These are phyloP conservation scores for Drosophila dives DNA, from an alignment of 2,888 invertebrate species.

Conservation along the genomic window DNA sequence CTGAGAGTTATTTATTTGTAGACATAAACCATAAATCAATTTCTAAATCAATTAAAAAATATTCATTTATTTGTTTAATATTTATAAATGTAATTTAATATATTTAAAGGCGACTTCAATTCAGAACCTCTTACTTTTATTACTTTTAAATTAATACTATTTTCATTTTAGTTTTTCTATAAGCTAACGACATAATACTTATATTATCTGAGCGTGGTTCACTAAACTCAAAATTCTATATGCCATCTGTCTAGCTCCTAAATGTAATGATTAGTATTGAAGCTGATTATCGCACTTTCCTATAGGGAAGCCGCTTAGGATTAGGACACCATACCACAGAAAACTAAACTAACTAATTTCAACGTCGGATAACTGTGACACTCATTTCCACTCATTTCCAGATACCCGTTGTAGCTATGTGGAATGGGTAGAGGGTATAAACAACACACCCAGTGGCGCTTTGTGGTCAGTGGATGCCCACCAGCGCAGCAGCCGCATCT, in stretches of 20 bases:
- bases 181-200: not conserved
- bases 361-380: not conserved
- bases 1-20: not conserved
- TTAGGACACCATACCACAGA: too few species aligned
- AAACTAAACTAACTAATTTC: not conserved
- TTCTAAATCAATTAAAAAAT: not conserved
- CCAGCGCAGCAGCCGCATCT: constrained; percentile 75
- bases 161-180: not conserved
- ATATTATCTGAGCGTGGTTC: too few species aligned
- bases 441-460: constrained; percentile 53
- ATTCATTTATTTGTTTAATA: not conserved
- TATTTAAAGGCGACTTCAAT: not conserved
- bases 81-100: not conserved
- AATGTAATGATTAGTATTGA: not conserved
- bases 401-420: constrained; percentile 1
- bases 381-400: not conserved
- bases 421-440: constrained; percentile 17
- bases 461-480: constrained; percentile 65
- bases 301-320: not conserved
- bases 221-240: not conserved
- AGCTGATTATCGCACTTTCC: not conserved
- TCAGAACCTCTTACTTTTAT: not conserved
- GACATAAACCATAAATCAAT: not conserved
- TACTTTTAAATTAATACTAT: not conserved
- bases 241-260: not conserved